A percentile compares a stretch with the other conserved stretches of the same genome.
These are phyloP conservation scores for Actinemys pallida DNA, from an alignment of 2,113 vertebrate genomes.

Conservation along the genomic window DNA sequence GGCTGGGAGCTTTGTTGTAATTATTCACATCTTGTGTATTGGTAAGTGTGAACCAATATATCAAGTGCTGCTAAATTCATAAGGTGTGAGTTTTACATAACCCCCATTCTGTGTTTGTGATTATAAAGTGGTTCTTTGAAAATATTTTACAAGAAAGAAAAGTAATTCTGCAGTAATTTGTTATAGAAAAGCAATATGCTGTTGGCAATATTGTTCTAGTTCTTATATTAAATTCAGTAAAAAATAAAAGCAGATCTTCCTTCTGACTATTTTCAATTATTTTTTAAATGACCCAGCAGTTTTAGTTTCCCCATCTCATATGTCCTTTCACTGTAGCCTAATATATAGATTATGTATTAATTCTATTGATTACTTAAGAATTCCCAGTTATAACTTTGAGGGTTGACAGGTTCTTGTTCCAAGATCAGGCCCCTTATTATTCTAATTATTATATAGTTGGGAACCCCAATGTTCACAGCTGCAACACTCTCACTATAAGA, in stretches of 20 bases:
- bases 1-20: slow-evolving; percentile 30
- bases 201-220: neutral
- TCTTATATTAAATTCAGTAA: slow-evolving; percentile 35
- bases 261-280: neutral
- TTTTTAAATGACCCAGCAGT: neutral
- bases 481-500: no score
- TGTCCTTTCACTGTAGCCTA: neutral
- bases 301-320: neutral
- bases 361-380: no score
- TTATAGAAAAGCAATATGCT: slow-evolving; percentile 5
- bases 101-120: slow-evolving; percentile 51
- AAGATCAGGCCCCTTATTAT: no score
- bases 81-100: slow-evolving; percentile 39
- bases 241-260: slow-evolving; percentile 25
- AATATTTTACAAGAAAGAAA: slow-evolving; percentile 61
- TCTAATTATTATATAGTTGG: no score
- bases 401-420: no score
- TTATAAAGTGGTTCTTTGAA: slow-evolving; percentile 53
- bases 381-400: no score
- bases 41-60: neutral
- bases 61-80: slow-evolving; percentile 13
- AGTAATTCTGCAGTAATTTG: slow-evolving; percentile 42
- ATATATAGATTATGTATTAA: no score
- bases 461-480: no score
- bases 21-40: slow-evolving; percentile 30